Base-by-base conservation (phyloP, 2,888 invertebrate species). In the Mimumesa dahlbomi region DNA sequence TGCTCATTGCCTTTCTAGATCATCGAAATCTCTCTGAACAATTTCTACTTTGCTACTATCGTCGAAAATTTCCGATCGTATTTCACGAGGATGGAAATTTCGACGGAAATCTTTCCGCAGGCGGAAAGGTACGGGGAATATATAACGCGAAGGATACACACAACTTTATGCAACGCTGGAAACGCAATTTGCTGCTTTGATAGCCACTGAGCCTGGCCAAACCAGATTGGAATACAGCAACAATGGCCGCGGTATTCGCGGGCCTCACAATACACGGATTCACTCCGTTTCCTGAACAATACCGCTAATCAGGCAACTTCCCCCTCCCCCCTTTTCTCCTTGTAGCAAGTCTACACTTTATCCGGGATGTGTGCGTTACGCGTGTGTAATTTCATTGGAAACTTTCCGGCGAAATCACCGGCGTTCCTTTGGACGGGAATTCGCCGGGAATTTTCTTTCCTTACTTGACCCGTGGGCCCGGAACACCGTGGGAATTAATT, bases 121-220 rank as follows among this genome's bases (percentile, higher is more conserved):
- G 16, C 18, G 13, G 21, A 2, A 25, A 13, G 40, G 13, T 13
- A 22, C 2, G 13, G 52, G 7, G n/a, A 43, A 52, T n/a, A 56
- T 48, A 56, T 50, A 56, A 59, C 46, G 45, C 67, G 40, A 59
- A 59, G 38, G 70, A 61, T 61, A 46, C 21, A 46, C 21, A 31
- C 64, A 53, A 64, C 56, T 69, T 61, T 61, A 18, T 34, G 22
- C 36, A 36, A 9, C 22, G 25, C 13, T 29, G 69, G 73, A 71
- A 77, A 75, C 49, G 69, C 74, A 79, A 82, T 82, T 80, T 80
- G 68, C 75, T 53, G 74, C 79, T 79, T 77, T 79, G 79, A 81
- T 75, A 76, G 75, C 48, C 66, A 59, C 62, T 52, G 71, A 62
- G 69, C 56, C 66, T 72, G 71, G 72, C 49, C 74, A 73, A 71